Evolutionary conservation across 2,797 vertebrate species (phyloP), one percentile per base, ranked within the genome.

Genomic region (Sebastes matsubarae): DNA sequence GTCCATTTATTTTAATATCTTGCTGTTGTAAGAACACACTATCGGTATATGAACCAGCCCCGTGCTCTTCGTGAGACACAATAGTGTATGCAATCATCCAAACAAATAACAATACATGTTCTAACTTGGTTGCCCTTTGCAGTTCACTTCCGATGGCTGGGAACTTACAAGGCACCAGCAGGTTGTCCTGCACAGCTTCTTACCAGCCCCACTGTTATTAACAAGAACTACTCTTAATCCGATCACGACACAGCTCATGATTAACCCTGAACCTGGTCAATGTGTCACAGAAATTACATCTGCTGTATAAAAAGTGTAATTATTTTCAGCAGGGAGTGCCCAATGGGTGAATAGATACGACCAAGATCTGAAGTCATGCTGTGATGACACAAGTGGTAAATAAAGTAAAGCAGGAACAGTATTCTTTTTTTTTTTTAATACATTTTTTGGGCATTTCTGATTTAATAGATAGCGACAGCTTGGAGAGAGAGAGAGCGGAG

Each of bases 201-300:
- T 77, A 8, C 11, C 25, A 8, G 52, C 11, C 72, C 67, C 60
- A 11, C 64, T 79, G 66, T 81, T 81, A 65, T 58, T 24, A 63
- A 73, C 57, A 71, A 60, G 16, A 75, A 54, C 58, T 52, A 3
- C n/a, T 68, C 22, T 42, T 50, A 46, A 79, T 86, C 79, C 55
- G 55, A 82, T 69, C 46, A 78, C 13, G 30, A 77, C 24, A 22
- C 54, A 54, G 16, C 55, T 79, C 46, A 55, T 16, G 22, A 79
- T 70, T 22, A 30, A 73, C 2, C 11, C 27, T 68, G 10, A 54
- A 52, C 24, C 54, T 12, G 18, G 36, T 58, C 27, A 8, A 2
- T 29, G 27, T 59, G 50, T 73, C 79, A 74, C 8, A 67, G 25
- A 46, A 71, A 82, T 70, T 2, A 46, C 16, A 20, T 57, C 9